Evolutionary conservation across 2,113 vertebrate species (phyloP), one percentile per base, ranked within the genome.

Genomic region (Trogon melanurus): DNA sequence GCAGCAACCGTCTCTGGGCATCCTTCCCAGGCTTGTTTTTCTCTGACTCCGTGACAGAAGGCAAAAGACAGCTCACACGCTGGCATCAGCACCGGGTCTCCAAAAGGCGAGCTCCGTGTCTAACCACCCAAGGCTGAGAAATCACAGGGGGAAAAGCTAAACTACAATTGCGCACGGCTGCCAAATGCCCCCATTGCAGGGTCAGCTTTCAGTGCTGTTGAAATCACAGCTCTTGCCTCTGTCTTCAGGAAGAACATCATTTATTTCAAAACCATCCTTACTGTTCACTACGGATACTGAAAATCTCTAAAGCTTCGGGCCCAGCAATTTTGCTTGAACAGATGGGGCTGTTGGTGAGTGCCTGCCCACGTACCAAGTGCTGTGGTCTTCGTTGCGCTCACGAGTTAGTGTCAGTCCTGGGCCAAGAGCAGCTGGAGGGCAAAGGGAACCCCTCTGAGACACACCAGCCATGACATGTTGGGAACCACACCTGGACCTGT

Each of bases 181-280:
- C 85, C 89, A 94, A 91, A 71, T 67, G 85, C 71, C 64, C 79
- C 29, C 53, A 51, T 94, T 93, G 95, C 85, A 79, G 70, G 84
- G 85, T 76, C 94, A 91, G 90, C 79, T 88, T 72, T 73, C 91
- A 83, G 89, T 18, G 27, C 58, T 45, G 19, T 20, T 69, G 51
- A 72, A 85, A 72, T 75, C 11, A 0, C 3, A 14, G 62, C 26
- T 83, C 19, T 53, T 74, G 65, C 85, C 60, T 14, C 91, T 84
- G 15, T 62, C 89, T 84, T 76, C 90, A 90, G 36, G 60, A 82
- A 51, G 47, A 94, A 62, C 34, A 74, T 66, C 5, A 58, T 91
- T 83, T 83, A 15, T 79, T 79, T 85, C 47, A 47, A 23, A 89
- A 10, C 34, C 1, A 0, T n/a, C 82, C 53, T 48, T 83, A 48